These are phyloP conservation scores for Paedocypris micromegethes DNA, from an alignment of 2,797 vertebrate species.

Conservation along the genomic window DNA sequence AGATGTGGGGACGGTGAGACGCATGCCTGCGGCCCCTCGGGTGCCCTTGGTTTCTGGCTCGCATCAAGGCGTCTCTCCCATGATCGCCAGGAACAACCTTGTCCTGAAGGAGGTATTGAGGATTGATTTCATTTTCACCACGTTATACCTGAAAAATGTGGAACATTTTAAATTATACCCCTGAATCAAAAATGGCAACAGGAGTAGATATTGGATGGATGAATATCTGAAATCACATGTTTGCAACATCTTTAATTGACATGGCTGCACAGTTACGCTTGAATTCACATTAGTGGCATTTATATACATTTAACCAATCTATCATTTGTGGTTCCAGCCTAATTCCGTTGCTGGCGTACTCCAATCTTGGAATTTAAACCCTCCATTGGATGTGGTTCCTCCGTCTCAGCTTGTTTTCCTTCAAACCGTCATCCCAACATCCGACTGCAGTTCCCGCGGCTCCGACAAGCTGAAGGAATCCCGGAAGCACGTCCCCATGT, in stretches of 20 bases:
- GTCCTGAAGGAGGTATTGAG: constrained; percentile 80
- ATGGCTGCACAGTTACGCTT: too few species aligned
- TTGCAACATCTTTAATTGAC: too few species aligned
- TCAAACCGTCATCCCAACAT: constrained; percentile 70
- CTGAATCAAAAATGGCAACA: too few species aligned
- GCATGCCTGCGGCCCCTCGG: constrained; percentile 55
- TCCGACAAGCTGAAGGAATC: constrained; percentile 66
- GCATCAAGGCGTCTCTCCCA: constrained; percentile 71
- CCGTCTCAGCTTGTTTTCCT: constrained; percentile 81
- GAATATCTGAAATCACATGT: too few species aligned
- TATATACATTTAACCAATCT: too few species aligned
- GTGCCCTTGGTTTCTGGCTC: constrained; percentile 64
- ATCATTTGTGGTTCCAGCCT: constrained; percentile 48
- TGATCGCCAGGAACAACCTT: constrained; percentile 89
- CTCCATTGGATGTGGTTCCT: constrained; percentile 79
- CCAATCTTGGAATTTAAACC: constrained; percentile 78
- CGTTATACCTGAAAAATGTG: too few species aligned
- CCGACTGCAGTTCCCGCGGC: constrained; percentile 58
- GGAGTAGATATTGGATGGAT: too few species aligned
- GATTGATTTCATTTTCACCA: neutral
- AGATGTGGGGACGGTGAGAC: constrained; percentile 63
- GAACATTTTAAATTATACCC: too few species aligned
- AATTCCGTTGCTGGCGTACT: constrained; percentile 60
- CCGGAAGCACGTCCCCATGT: constrained; percentile 72
- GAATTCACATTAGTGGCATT: too few species aligned